Percentiles rank a stretch among this genome's conserved stretches.
phyloP scores from a whole-genome alignment of 2,113 vertebrate genomes.

The Myiopsitta monachus region DNA sequence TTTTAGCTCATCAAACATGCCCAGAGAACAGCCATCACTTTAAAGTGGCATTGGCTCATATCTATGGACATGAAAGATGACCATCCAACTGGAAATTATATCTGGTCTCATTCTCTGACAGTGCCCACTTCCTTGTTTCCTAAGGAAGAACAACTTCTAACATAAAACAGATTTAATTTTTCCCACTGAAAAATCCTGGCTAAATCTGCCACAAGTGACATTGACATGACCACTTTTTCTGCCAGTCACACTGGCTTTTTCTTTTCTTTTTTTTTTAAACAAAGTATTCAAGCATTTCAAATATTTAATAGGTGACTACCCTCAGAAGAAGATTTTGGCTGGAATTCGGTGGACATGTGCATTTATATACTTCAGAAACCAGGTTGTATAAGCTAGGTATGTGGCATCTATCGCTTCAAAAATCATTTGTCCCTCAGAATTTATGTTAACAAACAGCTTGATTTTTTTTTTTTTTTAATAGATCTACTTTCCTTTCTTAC shows the following conservation, averaged over 20 bases:
- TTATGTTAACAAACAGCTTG: neutral
- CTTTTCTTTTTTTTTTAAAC: neutral
- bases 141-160: neutral
- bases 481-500: neutral
- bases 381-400: neutral
- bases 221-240: neutral
- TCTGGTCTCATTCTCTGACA: neutral
- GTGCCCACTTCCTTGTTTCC: neutral
- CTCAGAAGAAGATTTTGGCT: neutral
- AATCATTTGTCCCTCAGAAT: neutral
- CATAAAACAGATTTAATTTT: neutral
- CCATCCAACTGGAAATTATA: neutral
- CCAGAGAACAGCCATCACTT: neutral
- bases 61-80: neutral
- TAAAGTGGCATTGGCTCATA: neutral
- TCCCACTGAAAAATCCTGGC: neutral
- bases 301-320: neutral
- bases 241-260: neutral
- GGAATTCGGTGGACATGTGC: neutral
- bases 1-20: neutral
- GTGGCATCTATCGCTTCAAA: neutral
- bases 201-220: neutral
- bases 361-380: neutral
- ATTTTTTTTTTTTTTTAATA: neutral
- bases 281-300: neutral